Evolutionary conservation across 2,888 invertebrate species (phyloP).

Genomic region (Adineta ricciae): DNA sequence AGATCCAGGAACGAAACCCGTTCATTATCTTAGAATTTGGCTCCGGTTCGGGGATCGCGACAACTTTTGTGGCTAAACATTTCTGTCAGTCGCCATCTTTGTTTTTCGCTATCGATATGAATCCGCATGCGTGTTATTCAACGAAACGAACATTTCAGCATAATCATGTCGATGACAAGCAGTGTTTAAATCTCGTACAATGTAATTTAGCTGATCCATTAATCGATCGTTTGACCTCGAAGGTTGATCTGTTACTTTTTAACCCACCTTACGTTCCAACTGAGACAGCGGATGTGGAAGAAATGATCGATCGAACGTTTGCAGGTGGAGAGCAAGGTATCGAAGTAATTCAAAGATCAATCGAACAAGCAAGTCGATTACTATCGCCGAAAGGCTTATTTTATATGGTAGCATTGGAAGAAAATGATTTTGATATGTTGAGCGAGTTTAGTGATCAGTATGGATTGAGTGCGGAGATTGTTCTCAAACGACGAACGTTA

Average conservation of each 20-base stretch:
- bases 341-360: conserved; percentile 62
- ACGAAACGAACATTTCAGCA: conserved; percentile 61
- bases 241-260: conserved; percentile 78
- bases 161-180: conserved; percentile 58
- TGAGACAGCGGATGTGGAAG: conserved; percentile 54
- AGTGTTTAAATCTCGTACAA: conserved; percentile 39
- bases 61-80: conserved; percentile 66
- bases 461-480: conserved; percentile 57
- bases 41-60: conserved; percentile 78
- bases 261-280: conserved; percentile 98
- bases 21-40: conserved; percentile 70
- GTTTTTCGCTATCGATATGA: conserved; percentile 62
- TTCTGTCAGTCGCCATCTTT: conserved; percentile 49
- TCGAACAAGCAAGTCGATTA: conserved; percentile 61
- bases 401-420: conserved; percentile 75
- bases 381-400: conserved; percentile 68
- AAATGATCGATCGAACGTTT: conserved; percentile 59
- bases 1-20: conserved; percentile 53
- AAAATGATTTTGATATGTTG: conserved; percentile 64
- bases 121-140: conserved; percentile 65
- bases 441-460: conserved; percentile 55
- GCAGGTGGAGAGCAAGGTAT: conserved; percentile 45
- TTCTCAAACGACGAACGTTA: conserved; percentile 67
- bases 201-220: conserved; percentile 33
- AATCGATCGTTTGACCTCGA: conserved; percentile 51